A percentile compares a stretch with the other conserved stretches of the same genome.
phyloP scores from a whole-genome alignment of 2,797 vertebrate genomes.

The Sparidentex hasta region DNA sequence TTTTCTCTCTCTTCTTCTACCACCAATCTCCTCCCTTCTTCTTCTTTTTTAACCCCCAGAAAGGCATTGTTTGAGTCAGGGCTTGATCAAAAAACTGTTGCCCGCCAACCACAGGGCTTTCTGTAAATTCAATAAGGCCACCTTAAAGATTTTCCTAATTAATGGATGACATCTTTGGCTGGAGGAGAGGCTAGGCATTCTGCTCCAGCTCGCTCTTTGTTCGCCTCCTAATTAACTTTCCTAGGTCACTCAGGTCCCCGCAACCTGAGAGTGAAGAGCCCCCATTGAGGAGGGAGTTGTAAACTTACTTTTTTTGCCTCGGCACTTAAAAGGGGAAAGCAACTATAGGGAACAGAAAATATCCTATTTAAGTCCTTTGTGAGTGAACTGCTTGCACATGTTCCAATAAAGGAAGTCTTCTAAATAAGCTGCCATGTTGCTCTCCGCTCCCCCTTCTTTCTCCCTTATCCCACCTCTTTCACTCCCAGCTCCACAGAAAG shows the following conservation, averaged over 20 bases:
- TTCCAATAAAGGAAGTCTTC: conserved; percentile 93
- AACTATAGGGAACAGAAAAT: conserved; percentile 99
- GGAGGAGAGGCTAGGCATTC: conserved; percentile 99
- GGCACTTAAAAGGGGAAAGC: conserved; percentile 98
- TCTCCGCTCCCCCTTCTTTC: conserved; percentile 80
- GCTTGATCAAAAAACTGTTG: conserved; percentile 99
- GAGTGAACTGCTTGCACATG: conserved; percentile 94
- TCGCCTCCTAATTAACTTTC: conserved; percentile 99
- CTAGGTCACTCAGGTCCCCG: conserved; percentile 99
- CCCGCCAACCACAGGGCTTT: conserved; percentile 97
- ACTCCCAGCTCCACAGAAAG: conserved; percentile 83
- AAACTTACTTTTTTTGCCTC: conserved; percentile 99
- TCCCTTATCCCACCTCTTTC: conserved; percentile 83
- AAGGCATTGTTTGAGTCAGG: conserved; percentile 91
- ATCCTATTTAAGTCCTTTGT: conserved; percentile 99
- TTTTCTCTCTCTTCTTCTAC: conserved; percentile 69
- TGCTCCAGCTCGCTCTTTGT: conserved; percentile 99
- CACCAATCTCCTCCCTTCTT: conserved; percentile 86
- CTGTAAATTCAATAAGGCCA: conserved; percentile 99
- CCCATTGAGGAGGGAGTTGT: conserved; percentile 98
- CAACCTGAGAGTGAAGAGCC: conserved; percentile 99
- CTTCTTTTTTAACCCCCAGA: conserved; percentile 89
- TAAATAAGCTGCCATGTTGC: conserved; percentile 91
- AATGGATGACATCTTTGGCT: conserved; percentile 99
- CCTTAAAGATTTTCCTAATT: conserved; percentile 99